Evolutionary conservation across 2,888 invertebrate genomes (phyloP), one percentile per base, ranked within the genome.

Genomic region (Elegia similella): DNA sequence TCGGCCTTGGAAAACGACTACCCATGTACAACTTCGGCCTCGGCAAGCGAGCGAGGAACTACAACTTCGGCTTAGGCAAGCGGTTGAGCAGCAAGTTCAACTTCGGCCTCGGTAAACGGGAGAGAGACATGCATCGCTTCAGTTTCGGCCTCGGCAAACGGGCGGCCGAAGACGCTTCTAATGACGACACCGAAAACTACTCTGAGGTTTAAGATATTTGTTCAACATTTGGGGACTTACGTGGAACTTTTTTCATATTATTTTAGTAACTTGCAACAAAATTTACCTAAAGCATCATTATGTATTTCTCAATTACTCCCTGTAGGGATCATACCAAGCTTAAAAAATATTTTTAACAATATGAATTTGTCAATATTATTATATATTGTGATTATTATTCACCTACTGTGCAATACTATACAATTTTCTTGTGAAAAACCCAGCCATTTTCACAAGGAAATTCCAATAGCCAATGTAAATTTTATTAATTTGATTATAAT

Each of bases 21-120:
- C 82, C 88, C 1, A 70, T 85, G 30, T 93, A 92, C 77, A 90
- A 85, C 64, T 92, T 92, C 60, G 93, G 92, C 0, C 74, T 92
- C 2, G 92, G 92, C 55, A 92, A 92, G 63, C 80, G 92, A 7
- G 86, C 86, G 2, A 71, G 79, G 43, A 78, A 63, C 62, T 93
- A 93, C 80, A 88, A 88, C 64, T 93, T 94, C 66, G 93, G 93
- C 0, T 77, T 93, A 2, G 94, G 93, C 3, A 94, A 93, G 60
- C 88, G 93, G 1, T 70, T 77, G 52, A 80, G 69, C 67, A 80
- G 82, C 82, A 80, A 91, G 70, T 92, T 94, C 82, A 92, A 93
- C 77, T 92, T 93, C 71, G 92, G 93, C 16, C 78, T 93, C 16
- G 93, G 94, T 13, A 92, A 93, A 67, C 83, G 93, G 65, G 87